These are phyloP conservation scores for Baryphthengus martii DNA, from an alignment of 2,113 vertebrate genomes.

Conservation along the genomic window DNA sequence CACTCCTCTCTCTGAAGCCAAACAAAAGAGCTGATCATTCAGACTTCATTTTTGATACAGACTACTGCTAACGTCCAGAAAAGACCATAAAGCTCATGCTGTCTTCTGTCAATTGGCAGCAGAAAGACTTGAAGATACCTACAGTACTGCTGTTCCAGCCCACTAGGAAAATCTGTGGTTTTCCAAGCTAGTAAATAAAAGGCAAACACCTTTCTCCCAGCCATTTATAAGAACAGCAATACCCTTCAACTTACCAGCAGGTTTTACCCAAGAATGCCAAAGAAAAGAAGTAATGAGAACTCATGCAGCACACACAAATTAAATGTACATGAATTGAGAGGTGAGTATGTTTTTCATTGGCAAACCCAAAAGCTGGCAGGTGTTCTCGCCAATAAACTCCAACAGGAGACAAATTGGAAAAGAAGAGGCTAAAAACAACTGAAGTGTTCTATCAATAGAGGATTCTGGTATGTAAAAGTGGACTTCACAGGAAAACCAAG, in stretches of 20 bases:
- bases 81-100: background rate
- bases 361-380: background rate
- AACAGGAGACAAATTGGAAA: background rate
- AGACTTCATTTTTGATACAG: background rate
- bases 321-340: background rate
- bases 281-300: background rate
- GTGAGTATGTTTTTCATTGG: background rate
- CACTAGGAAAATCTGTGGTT: background rate
- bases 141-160: background rate
- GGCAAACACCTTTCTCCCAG: background rate
- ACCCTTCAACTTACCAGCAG: background rate
- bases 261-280: rapidly evolving
- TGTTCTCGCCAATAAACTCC: background rate
- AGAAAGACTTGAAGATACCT: background rate
- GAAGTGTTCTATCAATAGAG: background rate
- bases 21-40: background rate
- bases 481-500: background rate
- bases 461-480: background rate
- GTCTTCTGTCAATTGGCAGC: background rate
- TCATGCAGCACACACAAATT: background rate
- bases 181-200: background rate
- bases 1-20: background rate
- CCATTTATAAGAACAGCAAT: background rate
- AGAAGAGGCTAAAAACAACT: background rate
- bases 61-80: background rate